Evolutionary conservation across 2,888 invertebrate species (phyloP).

Genomic region (Lissonota sp.): DNA sequence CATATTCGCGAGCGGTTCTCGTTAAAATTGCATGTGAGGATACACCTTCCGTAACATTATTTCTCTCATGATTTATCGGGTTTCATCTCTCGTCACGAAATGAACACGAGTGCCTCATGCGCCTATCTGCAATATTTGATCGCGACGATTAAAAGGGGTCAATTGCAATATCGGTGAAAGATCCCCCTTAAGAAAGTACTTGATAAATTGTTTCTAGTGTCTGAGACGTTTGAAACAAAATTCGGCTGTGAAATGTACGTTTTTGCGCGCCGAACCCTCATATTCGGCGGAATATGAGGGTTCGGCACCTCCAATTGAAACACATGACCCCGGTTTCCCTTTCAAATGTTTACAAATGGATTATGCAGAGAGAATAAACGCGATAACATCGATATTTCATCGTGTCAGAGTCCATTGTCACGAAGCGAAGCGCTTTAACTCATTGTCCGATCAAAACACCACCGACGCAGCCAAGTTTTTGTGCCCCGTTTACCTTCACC

Average conservation of each 20-base stretch:
- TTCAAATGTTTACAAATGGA: not conserved
- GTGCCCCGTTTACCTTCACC: not conserved
- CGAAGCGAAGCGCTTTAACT: not conserved
- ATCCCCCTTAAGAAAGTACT: too few species aligned
- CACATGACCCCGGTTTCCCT: not conserved
- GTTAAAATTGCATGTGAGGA: slow-evolving; percentile 5
- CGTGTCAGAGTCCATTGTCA: slow-evolving; percentile 3
- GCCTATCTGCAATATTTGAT: slow-evolving; percentile 3
- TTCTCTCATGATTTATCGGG: not conserved
- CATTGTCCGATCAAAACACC: slow-evolving; percentile 7
- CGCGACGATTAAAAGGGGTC: too few species aligned
- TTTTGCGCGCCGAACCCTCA: too few species aligned
- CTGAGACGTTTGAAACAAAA: too few species aligned
- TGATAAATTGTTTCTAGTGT: too few species aligned
- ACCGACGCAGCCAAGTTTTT: not conserved
- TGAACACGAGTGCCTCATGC: slow-evolving; percentile 25
- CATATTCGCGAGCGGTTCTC: not conserved
- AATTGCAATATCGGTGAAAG: too few species aligned
- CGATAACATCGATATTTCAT: slow-evolving; percentile 11
- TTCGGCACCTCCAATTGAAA: too few species aligned
- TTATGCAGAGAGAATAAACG: not conserved
- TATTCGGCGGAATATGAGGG: too few species aligned
- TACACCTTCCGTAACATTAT: not conserved
- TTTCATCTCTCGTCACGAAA: slow-evolving; percentile 34
- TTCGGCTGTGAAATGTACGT: too few species aligned